Conservation (phyloP, 2,797 vertebrate genomes). For the Calcarius lapponicus region DNA sequence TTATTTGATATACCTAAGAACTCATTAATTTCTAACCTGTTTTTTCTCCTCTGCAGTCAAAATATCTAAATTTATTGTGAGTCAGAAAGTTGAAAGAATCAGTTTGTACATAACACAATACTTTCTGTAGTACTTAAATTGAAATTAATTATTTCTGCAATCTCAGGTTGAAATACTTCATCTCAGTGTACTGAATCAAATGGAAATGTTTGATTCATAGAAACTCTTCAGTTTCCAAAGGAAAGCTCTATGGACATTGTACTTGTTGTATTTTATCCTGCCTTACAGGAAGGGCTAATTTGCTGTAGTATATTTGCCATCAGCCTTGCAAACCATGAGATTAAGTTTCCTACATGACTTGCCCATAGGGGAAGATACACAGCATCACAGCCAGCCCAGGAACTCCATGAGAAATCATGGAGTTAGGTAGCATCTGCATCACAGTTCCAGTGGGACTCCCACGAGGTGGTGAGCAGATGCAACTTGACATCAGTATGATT, state of each 20-base stretch:
- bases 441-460: background rate
- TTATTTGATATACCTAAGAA: background rate
- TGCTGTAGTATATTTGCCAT: background rate
- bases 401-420: background rate
- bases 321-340: background rate
- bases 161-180: background rate
- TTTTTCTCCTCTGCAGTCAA: background rate
- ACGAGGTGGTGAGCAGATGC: background rate
- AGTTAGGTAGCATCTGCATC: slow-evolving; percentile 23
- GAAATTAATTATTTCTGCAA: slow-evolving; percentile 41
- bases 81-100: background rate
- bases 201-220: background rate
- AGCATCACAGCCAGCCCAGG: background rate
- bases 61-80: background rate
- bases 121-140: background rate
- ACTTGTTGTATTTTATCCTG: background rate
- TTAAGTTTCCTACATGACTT: background rate
- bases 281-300: background rate
- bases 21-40: background rate
- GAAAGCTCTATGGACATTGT: background rate
- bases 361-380: background rate
- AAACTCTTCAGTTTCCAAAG: background rate
- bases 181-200: background rate
- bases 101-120: background rate
- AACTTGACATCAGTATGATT: slow-evolving; percentile 45